Conservation (phyloP, 1,140 invertebrate species). For the Listronotus oregonensis region DNA sequence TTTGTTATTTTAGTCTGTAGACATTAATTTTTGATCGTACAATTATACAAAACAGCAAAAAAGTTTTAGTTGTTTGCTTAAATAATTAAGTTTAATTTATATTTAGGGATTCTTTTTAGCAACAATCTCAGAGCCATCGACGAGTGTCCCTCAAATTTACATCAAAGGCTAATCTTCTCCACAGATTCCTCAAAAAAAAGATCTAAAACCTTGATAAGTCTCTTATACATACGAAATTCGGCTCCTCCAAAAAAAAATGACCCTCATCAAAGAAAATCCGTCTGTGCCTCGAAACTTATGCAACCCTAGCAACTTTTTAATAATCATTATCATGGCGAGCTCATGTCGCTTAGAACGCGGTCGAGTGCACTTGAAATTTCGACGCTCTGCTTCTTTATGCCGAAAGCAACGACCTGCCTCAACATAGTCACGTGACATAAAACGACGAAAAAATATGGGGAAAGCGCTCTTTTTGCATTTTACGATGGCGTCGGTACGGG, state of each 20-base stretch:
- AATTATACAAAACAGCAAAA: too few relatives aligned
- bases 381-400: constrained; percentile 1
- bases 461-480: not conserved
- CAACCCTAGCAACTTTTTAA: constrained; percentile 9
- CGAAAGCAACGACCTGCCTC: constrained; percentile 4
- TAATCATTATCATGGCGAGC: constrained; percentile 5
- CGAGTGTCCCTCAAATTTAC: too few relatives aligned
- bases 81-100: too few relatives aligned
- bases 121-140: too few relatives aligned
- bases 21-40: too few relatives aligned
- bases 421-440: constrained; percentile 7
- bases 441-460: constrained; percentile 1
- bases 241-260: constrained; percentile 2
- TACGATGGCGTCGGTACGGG: not conserved
- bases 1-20: too few relatives aligned
- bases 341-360: not conserved
- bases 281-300: not conserved
- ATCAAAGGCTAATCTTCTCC: too few relatives aligned
- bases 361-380: constrained; percentile 1
- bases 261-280: constrained; percentile 7
- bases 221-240: not conserved
- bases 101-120: too few relatives aligned
- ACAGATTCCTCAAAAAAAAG: not conserved
- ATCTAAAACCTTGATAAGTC: not conserved
- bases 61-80: too few relatives aligned